phyloP scores from a whole-genome alignment of 2,888 invertebrate genomes.

The Heptascelio sp. region DNA sequence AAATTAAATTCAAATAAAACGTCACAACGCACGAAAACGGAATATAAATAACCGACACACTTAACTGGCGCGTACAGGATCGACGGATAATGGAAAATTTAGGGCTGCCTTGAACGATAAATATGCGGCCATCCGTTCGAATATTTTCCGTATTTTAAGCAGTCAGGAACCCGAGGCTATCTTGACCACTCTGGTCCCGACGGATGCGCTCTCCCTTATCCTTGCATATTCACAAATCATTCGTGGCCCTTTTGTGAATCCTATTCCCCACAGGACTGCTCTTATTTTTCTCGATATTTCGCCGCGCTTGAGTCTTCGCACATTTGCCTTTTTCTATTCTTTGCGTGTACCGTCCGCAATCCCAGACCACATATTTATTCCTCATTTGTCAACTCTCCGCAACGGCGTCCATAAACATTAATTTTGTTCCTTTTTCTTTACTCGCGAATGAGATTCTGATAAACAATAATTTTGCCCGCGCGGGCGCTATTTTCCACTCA shows the following conservation, averaged over 20 bases:
- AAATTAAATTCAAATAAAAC: conserved; percentile 61
- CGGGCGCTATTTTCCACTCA: neutral
- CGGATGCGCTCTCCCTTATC: conserved; percentile 81
- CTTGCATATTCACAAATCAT: conserved; percentile 85
- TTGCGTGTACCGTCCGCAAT: conserved; percentile 44
- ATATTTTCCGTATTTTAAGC: conserved; percentile 84
- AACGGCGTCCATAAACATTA: conserved; percentile 43
- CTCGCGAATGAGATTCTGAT: neutral
- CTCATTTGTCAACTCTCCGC: conserved; percentile 58
- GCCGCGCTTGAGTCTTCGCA: conserved; percentile 54
- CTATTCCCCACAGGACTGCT: conserved; percentile 77
- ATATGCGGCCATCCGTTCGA: conserved; percentile 84
- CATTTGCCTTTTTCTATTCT: conserved; percentile 63
- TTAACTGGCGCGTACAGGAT: conserved; percentile 77
- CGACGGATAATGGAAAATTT: conserved; percentile 84
- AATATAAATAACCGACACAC: conserved; percentile 77
- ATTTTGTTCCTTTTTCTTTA: neutral
- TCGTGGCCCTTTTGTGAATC: conserved; percentile 78
- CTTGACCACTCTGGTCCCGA: conserved; percentile 82
- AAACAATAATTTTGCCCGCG: neutral
- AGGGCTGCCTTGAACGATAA: conserved; percentile 82
- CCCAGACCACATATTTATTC: conserved; percentile 59
- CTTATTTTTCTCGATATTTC: conserved; percentile 66
- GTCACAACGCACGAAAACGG: conserved; percentile 56
- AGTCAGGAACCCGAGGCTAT: conserved; percentile 82